These are phyloP conservation scores for Podocnemis expansa DNA, from an alignment of 2,113 vertebrate genomes.

Conservation along the genomic window DNA sequence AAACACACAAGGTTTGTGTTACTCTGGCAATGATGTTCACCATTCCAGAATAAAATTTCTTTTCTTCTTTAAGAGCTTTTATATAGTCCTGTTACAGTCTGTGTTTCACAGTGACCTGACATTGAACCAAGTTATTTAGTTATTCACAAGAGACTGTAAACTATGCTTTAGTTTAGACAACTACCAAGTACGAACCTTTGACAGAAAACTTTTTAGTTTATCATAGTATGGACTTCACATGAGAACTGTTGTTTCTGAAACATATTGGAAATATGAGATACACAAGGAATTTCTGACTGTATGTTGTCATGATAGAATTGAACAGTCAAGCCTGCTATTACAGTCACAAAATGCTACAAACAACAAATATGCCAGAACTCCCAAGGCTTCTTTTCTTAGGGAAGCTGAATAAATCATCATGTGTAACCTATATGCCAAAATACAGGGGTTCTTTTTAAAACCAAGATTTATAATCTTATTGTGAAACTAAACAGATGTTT, in stretches of 20 bases:
- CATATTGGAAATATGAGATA: background rate
- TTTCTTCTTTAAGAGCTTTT: conserved; percentile 73
- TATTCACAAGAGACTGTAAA: conserved; percentile 71
- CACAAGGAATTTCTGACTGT: conserved; percentile 20
- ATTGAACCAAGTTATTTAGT: conserved; percentile 76
- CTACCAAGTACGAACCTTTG: conserved; percentile 43
- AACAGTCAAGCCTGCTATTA: background rate
- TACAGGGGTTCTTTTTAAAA: background rate
- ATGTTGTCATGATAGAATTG: background rate
- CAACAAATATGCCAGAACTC: conserved; percentile 9
- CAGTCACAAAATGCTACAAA: background rate
- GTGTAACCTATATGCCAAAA: conserved; percentile 6
- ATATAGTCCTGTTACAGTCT: conserved; percentile 77
- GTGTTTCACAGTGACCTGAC: conserved; percentile 78
- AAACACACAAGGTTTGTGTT: conserved; percentile 85
- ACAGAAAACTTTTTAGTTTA: conserved; percentile 7
- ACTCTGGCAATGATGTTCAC: conserved; percentile 80
- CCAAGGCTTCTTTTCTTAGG: conserved; percentile 28
- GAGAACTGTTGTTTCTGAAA: conserved; percentile 55
- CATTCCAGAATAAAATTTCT: conserved; percentile 78
- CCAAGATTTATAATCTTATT: conserved; percentile 35
- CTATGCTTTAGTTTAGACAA: conserved; percentile 66
- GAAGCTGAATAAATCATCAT: conserved; percentile 47
- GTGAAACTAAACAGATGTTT: conserved; percentile 54
- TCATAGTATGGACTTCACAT: conserved; percentile 1